These are phyloP conservation scores for Polyploca ridens DNA, from an alignment of 2,888 invertebrate genomes.

Conservation along the genomic window DNA sequence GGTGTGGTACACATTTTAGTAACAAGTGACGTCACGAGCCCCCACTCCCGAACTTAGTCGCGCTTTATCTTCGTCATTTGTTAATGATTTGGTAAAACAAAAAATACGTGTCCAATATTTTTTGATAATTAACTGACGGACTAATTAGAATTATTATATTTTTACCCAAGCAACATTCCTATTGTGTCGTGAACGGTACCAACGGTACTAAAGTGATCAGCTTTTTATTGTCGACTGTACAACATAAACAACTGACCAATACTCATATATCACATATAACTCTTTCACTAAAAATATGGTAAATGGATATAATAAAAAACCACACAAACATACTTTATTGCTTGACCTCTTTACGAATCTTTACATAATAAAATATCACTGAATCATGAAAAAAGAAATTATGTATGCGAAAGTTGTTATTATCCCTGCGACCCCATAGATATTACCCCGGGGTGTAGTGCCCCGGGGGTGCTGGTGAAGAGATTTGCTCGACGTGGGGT, in stretches of 20 bases:
- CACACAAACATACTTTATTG: not conserved
- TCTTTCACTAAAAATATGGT: not conserved
- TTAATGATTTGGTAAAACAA: too few species aligned
- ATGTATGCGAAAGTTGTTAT: constrained; percentile 3
- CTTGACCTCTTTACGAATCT: not conserved
- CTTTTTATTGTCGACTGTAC: too few species aligned
- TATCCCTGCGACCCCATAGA: constrained; percentile 3
- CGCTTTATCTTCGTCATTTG: too few species aligned
- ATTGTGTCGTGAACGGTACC: too few species aligned
- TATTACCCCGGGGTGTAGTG: not conserved
- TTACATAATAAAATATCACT: not conserved
- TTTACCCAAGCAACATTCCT: too few species aligned
- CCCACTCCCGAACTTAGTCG: too few species aligned
- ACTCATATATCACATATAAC: not conserved
- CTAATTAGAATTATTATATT: too few species aligned
- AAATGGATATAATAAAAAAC: not conserved
- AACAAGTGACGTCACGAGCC: too few species aligned
- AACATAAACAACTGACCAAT: not conserved
- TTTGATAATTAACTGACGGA: too few species aligned
- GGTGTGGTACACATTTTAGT: too few species aligned
- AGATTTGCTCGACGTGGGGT: constrained; percentile 7
- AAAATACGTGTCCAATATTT: too few species aligned
- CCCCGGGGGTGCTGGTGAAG: constrained; percentile 1
- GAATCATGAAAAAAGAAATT: constrained; percentile 4
- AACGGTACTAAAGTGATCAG: too few species aligned